Base-by-base conservation (phyloP, 2,888 invertebrate genomes). In the Abrostola triplasia region DNA sequence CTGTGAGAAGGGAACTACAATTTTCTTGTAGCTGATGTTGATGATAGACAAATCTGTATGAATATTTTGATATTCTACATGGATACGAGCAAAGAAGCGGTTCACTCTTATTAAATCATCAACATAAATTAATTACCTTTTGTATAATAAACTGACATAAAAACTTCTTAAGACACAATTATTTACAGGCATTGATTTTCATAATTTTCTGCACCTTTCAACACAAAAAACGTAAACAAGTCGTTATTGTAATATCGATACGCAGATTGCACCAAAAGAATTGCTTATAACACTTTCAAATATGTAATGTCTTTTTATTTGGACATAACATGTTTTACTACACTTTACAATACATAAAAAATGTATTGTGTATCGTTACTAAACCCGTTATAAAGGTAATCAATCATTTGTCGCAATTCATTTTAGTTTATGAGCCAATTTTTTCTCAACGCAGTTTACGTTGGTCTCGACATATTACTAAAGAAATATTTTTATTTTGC, bases 241-340 rank as follows among this genome's bases (percentile, higher is more conserved):
- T 41, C 49, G 36, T 44, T 37, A 58, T 58, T 70, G 24, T 24
- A 24, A 24, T 24, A 4, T 47, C 41, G 37, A 50, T 58, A 54
- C 36, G n/a, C 51, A 12, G 6, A 24, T 59, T 53, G 42, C 42
- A 49, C 42, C 35, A 59, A 50, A 24, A 42, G 11, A 1, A n/a
- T 11, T 40, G 36, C 11, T 0, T 24, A 13, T 11, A 54, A 52
- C 9, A 50, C 12, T 41, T 44, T 54, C 36, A 53, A 24, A 41
- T 56, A 54, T 56, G 44, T 36, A 36, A 41, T 51, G 56, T 64
- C 52, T 12, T 9, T 56, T 48, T 60, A 54, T 57, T 69, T 58
- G 36, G 24, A 24, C 49, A 50, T 49, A 57, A 36, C 50, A 13
- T 12, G 36, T 13, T 59, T 54, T 49, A 49, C 59, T 36, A 10